Percentiles rank a stretch among this genome's conserved stretches.
Conservation (phyloP, 2,888 invertebrate genomes). For the Nasonia oneida region DNA sequence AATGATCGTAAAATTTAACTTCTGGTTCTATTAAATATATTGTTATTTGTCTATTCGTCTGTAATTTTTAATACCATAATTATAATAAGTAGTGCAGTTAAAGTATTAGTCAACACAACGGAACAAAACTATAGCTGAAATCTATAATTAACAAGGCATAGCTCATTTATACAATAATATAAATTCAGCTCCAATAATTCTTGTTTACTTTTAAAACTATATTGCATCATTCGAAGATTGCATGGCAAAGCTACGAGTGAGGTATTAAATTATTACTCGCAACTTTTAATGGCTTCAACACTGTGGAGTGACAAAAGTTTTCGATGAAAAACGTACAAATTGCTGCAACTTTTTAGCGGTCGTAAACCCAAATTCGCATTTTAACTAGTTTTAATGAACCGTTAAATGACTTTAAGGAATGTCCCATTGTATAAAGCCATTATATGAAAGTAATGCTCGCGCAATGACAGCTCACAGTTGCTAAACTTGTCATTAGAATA, state of each 20-base stretch:
- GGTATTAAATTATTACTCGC: not conserved
- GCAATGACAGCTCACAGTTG: not conserved
- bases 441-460: not conserved
- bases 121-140: not conserved
- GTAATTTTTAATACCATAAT: not conserved
- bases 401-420: conserved; percentile 6
- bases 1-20: not conserved
- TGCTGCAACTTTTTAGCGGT: not conserved
- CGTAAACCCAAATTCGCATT: conserved; percentile 20
- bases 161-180: not conserved
- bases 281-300: not conserved
- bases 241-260: not conserved
- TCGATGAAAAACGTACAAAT: not conserved
- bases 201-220: not conserved
- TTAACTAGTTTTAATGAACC: conserved; percentile 25
- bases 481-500: conserved; percentile 4
- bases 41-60: not conserved
- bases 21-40: not conserved
- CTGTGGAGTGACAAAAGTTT: not conserved
- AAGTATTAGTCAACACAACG: not conserved
- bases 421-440: conserved; percentile 7
- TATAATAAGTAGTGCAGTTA: not conserved
- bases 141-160: not conserved
- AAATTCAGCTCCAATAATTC: not conserved
- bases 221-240: not conserved